Base-by-base conservation (phyloP, 1,140 invertebrate species). In the Brachystomella parvula region DNA sequence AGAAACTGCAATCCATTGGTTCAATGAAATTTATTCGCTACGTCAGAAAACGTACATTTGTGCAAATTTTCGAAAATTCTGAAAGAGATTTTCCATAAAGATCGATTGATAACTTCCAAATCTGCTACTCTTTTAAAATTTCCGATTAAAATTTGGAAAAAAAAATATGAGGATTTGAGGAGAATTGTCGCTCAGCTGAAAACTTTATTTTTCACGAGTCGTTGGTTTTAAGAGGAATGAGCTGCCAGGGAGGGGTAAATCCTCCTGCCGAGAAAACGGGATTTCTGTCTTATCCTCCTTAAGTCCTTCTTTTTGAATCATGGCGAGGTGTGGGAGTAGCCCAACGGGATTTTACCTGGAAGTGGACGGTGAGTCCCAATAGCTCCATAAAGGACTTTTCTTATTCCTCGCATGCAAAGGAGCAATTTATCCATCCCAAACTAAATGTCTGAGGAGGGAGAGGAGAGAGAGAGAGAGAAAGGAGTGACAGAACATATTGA, bases 181-280 rank as follows among this genome's bases (percentile, higher is more conserved):
- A n/a, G n/a, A n/a, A n/a, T n/a, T n/a, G n/a, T n/a, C n/a, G n/a
- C n/a, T n/a, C n/a, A n/a, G n/a, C n/a, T n/a, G n/a, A n/a, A n/a
- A n/a, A n/a, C n/a, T n/a, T n/a, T n/a, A n/a, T n/a, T n/a, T n/a
- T n/a, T n/a, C n/a, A n/a, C n/a, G n/a, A n/a, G n/a, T n/a, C n/a
- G n/a, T n/a, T n/a, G n/a, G n/a, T n/a, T n/a, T n/a, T n/a, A n/a
- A 53, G 49, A 53, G 49, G 49, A 53, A 53, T 53, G 49, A 53
- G 49, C 49, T 53, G 49, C 49, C 49, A 53, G 49, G 49, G 9
- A n/a, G 12, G 24, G 9, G 9, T 24, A 15, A 53, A 19, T 39
- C 35, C 35, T 6, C 35, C 35, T 39, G 35, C 49, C 49, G 6
- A 26, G 49, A 6, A 24, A 24, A 53, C 12, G 49, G 49, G 49